Evolutionary conservation across 2,888 invertebrate species (phyloP).

Genomic region (Magallana nippona): DNA sequence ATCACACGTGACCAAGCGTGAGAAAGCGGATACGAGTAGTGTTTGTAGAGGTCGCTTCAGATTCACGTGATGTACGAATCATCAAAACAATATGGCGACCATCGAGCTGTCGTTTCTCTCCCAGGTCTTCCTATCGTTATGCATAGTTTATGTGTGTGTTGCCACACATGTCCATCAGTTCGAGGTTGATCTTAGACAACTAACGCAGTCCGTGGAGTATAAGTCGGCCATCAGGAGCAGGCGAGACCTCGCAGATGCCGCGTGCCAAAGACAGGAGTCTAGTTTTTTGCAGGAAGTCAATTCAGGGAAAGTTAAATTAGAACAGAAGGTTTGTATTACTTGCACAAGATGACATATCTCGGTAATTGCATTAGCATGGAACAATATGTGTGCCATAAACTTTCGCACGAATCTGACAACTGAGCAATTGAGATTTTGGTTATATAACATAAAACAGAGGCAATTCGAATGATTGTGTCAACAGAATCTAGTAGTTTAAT

Average conservation of each 20-base stretch:
- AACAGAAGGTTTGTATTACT: slow-evolving; percentile 41
- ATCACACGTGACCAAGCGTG: no score
- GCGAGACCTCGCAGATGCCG: slow-evolving; percentile 28
- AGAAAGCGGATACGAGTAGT: no score
- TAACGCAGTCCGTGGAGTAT: not conserved
- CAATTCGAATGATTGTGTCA: not conserved
- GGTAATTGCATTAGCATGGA: no score
- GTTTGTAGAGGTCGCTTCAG: slow-evolving; percentile 36
- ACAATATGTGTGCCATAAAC: no score
- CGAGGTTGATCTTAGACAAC: not conserved
- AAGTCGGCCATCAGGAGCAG: slow-evolving; percentile 15
- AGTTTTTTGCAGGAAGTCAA: slow-evolving; percentile 47
- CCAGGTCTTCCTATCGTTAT: not conserved
- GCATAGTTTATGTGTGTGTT: not conserved
- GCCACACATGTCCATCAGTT: slow-evolving; percentile 34
- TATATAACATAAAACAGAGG: not conserved
- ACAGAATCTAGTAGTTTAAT: no score
- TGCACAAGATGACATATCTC: not conserved
- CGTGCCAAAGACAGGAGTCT: slow-evolving; percentile 44
- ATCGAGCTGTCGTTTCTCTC: not conserved
- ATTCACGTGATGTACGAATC: slow-evolving; percentile 38
- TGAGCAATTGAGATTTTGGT: not conserved
- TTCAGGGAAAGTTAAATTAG: slow-evolving; percentile 37
- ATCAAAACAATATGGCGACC: slow-evolving; percentile 37
- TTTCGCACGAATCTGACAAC: no score